Evolutionary conservation across 2,888 invertebrate species (phyloP), one percentile per base, ranked within the genome.

Genomic region (Reticulitermes lucifugus): DNA sequence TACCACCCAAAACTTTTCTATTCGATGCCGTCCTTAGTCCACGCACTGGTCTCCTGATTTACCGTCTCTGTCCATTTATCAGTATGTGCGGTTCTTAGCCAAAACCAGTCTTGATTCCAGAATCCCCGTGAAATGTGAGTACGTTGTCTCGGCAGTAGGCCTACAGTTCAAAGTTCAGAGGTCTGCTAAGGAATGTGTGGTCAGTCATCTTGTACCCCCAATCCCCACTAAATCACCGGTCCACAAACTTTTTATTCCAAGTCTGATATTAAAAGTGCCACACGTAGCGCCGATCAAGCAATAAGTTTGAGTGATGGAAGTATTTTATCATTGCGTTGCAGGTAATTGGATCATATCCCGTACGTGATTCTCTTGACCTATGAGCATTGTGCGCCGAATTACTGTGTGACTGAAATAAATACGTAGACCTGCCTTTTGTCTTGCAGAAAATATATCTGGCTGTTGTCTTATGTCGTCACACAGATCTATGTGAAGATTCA

Each of bases 281-380:
- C 65, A n/a, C n/a, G n/a, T 25, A 25, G 65, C 10, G n/a, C 65
- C 6, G 65, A n/a, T 65, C n/a, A 0, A 65, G n/a, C 65, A 25
- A 4, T 65, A 65, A 65, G 18, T 65, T 65, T 65, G 65, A 65
- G 65, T 65, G n/a, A 65, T 65, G 65, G 65, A 55, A n/a, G 65
- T 65, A n/a, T 25, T 65, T 65, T 65, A 65, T 65, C 25, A 65
- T 65, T 65, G n/a, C 25, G 2, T 65, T 65, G 12, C n/a, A 65
- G 65, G 65, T 65, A 65, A 65, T 65, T 65, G 65, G n/a, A 25
- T 65, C 65, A 65, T 65, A 65, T 25, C n/a, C n/a, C 65, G n/a
- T 65, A 25, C 65, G 9, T 25, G 5, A 25, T 25, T 65, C 25
- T 10, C 25, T 25, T 65, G 65, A n/a, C 1, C 25, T n/a, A 25